phyloP scores from a whole-genome alignment of 2,888 invertebrate species.

The Dicycla oo region DNA sequence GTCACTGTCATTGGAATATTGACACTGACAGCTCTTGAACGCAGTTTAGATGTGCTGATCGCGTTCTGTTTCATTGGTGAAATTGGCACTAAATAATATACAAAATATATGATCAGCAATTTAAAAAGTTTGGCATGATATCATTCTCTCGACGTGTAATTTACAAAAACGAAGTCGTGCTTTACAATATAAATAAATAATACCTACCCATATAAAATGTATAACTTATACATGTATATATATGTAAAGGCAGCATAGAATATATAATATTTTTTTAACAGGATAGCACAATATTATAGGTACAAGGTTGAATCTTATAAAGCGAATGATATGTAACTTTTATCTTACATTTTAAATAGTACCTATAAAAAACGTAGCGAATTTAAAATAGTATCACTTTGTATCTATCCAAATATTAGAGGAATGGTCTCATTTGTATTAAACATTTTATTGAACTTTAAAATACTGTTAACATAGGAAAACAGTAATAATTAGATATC shows the following conservation, averaged over 20 bases:
- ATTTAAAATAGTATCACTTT: slow-evolving; percentile 82
- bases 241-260: slow-evolving; percentile 77
- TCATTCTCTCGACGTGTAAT: slow-evolving; percentile 36
- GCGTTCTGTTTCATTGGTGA: not conserved
- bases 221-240: slow-evolving; percentile 62
- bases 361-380: slow-evolving; percentile 73
- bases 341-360: slow-evolving; percentile 82
- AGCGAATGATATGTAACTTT: slow-evolving; percentile 90
- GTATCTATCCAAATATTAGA: slow-evolving; percentile 69
- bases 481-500: slow-evolving; percentile 46
- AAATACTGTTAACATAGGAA: slow-evolving; percentile 47
- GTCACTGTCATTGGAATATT: not conserved
- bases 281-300: slow-evolving; percentile 74
- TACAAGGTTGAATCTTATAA: slow-evolving; percentile 84
- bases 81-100: slow-evolving; percentile 25
- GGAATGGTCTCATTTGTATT: slow-evolving; percentile 74
- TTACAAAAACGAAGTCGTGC: slow-evolving; percentile 41
- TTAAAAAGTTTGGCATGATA: slow-evolving; percentile 31
- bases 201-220: slow-evolving; percentile 58
- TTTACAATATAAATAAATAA: slow-evolving; percentile 52
- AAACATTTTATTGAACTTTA: slow-evolving; percentile 44
- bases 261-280: slow-evolving; percentile 73
- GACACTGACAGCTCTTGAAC: not conserved
- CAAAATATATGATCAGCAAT: slow-evolving; percentile 49
- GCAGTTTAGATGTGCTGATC: not conserved